Percentiles rank a stretch among this genome's conserved stretches.
Conservation (phyloP, 1,140 invertebrate genomes). For the Saccostrea cuccullata region DNA sequence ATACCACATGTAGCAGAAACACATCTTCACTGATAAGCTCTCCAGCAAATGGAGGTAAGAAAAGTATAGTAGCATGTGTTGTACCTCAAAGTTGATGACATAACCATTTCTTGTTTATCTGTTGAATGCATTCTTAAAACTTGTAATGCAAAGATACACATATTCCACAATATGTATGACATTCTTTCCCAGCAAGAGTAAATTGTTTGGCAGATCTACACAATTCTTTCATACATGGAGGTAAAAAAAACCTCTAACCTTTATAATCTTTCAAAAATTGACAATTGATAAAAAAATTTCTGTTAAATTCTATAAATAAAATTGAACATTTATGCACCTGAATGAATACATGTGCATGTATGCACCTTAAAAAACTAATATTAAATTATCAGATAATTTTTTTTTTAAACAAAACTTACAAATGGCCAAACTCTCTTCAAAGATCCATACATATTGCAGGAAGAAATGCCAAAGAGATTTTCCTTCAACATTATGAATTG, state of each 20-base stretch:
- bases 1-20: constrained; percentile 9
- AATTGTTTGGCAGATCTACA: not conserved
- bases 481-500: not conserved
- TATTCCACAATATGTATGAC: not conserved
- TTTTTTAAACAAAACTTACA: not conserved
- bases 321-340: too few relatives aligned
- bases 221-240: not conserved
- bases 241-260: not conserved
- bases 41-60: constrained; percentile 17
- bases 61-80: not conserved
- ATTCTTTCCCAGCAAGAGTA: not conserved
- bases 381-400: not conserved
- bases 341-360: too few relatives aligned
- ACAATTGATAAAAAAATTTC: too few relatives aligned
- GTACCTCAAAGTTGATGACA: not conserved
- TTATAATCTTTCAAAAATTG: too few relatives aligned
- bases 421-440: not conserved
- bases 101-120: not conserved
- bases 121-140: not conserved
- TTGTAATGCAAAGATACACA: not conserved
- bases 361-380: too few relatives aligned
- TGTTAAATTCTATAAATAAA: too few relatives aligned
- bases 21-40: not conserved
- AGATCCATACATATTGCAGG: not conserved
- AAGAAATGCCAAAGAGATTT: not conserved